phyloP scores from a whole-genome alignment of 2,797 vertebrate genomes.

The Gymnothorax reevesii region DNA sequence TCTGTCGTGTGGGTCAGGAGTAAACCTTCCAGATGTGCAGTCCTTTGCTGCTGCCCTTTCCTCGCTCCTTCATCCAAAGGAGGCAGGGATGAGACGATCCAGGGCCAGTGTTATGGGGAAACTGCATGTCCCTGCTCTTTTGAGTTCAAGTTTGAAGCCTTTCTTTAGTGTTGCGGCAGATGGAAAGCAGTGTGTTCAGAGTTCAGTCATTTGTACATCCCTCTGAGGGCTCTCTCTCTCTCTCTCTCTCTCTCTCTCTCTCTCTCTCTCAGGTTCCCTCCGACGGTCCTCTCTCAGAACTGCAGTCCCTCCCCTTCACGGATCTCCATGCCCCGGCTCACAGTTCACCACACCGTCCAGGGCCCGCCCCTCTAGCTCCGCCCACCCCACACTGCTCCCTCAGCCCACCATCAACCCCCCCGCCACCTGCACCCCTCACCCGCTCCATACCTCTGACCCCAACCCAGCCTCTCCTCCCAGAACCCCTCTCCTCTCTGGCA shows the following conservation, averaged over 20 bases:
- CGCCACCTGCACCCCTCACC: conserved; percentile 44
- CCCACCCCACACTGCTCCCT: conserved; percentile 22
- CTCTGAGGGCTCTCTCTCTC: not conserved
- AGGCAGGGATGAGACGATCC: no score
- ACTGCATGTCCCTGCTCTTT: no score
- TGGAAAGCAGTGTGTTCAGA: not conserved
- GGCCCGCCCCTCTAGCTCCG: not conserved
- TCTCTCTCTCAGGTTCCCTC: conserved; percentile 48
- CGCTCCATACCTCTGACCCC: not conserved
- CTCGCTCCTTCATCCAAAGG: no score
- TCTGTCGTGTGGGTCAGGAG: no score
- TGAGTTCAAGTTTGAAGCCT: no score
- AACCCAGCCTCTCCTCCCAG: conserved; percentile 36
- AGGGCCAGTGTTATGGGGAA: no score
- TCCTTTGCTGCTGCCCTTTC: no score
- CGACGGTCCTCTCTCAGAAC: conserved; percentile 63
- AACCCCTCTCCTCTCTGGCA: conserved; percentile 17
- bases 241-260: not conserved
- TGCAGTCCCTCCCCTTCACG: conserved; percentile 37
- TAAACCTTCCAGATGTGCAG: no score
- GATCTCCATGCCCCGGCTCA: conserved; percentile 51
- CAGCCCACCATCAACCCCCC: conserved; percentile 42
- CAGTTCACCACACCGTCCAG: conserved; percentile 42
- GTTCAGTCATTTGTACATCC: not conserved
- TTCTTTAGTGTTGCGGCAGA: no score